Conservation (phyloP, 53 echinoderm and acorn worm genomes). For the Arbacia lixula region DNA sequence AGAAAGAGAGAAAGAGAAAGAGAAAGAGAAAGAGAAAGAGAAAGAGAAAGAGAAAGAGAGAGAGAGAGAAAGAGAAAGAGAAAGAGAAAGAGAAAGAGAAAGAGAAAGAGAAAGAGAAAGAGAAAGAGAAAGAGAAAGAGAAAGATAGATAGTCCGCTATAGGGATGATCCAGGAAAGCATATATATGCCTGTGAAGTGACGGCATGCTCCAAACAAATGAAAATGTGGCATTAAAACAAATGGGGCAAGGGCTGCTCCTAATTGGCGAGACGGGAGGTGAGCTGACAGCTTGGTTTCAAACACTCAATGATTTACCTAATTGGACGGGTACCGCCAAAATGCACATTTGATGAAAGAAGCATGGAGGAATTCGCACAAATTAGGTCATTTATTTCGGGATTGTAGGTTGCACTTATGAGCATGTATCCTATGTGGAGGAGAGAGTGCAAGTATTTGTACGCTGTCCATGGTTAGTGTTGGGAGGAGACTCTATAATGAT, state of each 20-base stretch:
- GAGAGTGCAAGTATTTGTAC: no score
- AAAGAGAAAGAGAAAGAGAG: background rate
- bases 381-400: constrained; percentile 29
- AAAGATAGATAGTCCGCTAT: background rate
- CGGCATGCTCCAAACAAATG: constrained; percentile 39
- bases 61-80: background rate
- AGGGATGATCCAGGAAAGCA: background rate
- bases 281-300: constrained; percentile 37
- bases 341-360: constrained; percentile 29
- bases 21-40: background rate
- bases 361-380: background rate
- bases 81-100: background rate
- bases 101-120: background rate
- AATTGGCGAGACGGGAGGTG: constrained; percentile 35
- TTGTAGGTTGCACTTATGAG: background rate
- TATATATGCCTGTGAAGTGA: no score
- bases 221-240: constrained; percentile 30
- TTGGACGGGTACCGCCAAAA: constrained; percentile 33
- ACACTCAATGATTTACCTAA: constrained; percentile 36
- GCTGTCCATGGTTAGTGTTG: no score
- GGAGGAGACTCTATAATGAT: no score
- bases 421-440: no score
- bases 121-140: background rate
- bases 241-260: background rate
- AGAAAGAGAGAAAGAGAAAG: background rate